A percentile compares a stretch with the other conserved stretches of the same genome.
Conservation (phyloP, 2,888 invertebrate species). For the Hyalella azteca region DNA sequence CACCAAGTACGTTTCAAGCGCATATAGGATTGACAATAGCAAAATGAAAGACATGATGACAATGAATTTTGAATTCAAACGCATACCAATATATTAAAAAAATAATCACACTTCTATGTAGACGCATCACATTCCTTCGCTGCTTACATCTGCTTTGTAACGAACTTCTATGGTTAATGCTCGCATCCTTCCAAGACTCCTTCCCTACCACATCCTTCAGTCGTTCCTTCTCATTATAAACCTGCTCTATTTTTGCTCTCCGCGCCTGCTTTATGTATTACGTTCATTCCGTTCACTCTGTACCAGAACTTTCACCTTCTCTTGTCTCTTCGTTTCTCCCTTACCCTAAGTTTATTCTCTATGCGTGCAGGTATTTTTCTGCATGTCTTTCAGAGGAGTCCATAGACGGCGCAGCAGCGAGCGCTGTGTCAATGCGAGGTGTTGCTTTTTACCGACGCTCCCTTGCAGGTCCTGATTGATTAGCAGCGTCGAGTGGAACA, state of each 20-base stretch:
- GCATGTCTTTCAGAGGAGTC: neutral
- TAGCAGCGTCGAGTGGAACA: neutral
- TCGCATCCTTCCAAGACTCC: neutral
- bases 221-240: neutral
- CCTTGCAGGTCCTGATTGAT: neutral
- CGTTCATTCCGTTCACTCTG: neutral
- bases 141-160: too few species aligned
- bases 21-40: too few species aligned
- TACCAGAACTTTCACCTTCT: too few species aligned
- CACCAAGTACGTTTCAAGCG: too few species aligned
- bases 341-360: constrained; percentile 25
- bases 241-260: neutral
- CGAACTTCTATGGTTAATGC: neutral
- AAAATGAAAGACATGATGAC: too few species aligned
- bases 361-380: neutral
- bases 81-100: too few species aligned
- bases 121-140: too few species aligned
- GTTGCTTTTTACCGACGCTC: constrained; percentile 1
- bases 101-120: too few species aligned
- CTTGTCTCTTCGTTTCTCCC: constrained; percentile 1
- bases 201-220: neutral
- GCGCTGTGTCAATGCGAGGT: constrained; percentile 20
- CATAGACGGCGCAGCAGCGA: constrained; percentile 10
- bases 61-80: too few species aligned
- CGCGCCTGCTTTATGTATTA: neutral